These are phyloP conservation scores for Redunca redunca DNA, from an alignment of 2,113 vertebrate species.

Conservation along the genomic window DNA sequence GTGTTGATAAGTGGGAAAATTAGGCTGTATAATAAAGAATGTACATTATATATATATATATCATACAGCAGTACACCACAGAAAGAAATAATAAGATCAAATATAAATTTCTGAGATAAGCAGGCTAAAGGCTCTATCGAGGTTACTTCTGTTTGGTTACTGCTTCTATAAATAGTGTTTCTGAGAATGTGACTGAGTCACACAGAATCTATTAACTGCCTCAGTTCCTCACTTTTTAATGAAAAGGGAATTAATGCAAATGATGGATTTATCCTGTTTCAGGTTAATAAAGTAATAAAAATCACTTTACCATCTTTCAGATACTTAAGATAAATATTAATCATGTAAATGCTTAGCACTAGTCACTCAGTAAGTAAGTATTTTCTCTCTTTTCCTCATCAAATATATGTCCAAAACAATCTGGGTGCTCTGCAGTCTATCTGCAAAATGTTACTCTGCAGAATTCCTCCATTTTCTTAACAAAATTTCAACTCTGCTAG, in stretches of 20 bases:
- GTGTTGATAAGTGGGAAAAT: not conserved
- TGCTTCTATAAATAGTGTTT: not conserved
- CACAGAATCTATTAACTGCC: not conserved
- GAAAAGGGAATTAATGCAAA: not conserved
- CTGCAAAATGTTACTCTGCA: not conserved
- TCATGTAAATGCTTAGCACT: not conserved
- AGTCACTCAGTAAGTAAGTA: not conserved
- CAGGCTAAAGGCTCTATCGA: not conserved
- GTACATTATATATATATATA: not conserved
- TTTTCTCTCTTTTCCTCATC: not conserved
- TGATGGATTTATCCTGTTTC: not conserved
- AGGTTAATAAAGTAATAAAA: not conserved
- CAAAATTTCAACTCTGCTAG: not conserved
- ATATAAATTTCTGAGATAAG: constrained; percentile 6
- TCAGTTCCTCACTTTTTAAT: not conserved
- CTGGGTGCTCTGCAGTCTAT: not conserved
- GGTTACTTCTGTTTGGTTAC: not conserved
- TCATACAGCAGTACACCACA: not conserved
- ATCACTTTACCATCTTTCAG: not conserved
- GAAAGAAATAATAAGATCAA: not conserved
- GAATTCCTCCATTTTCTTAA: not conserved
- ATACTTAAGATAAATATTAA: not conserved
- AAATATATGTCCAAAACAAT: constrained; percentile 13
- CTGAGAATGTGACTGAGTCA: not conserved
- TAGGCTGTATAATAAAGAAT: not conserved